Evolutionary conservation across 2,113 vertebrate species (phyloP).

Genomic region (Heterotis niloticus): DNA sequence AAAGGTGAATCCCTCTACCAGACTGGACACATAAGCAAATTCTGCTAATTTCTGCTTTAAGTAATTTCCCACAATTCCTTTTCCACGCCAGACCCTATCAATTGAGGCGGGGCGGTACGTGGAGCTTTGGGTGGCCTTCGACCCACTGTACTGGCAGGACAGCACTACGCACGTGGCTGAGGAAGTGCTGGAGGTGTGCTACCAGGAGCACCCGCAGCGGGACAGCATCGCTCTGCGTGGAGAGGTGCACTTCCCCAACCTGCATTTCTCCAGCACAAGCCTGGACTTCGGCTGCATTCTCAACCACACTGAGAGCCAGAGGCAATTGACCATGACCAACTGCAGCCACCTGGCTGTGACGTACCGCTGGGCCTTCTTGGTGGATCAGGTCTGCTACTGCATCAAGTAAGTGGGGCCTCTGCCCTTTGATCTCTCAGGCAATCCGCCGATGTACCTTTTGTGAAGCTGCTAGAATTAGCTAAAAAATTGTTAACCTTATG

Average conservation of each 20-base stretch:
- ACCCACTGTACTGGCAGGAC: conserved; percentile 61
- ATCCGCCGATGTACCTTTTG: neutral
- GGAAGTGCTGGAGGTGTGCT: conserved; percentile 63
- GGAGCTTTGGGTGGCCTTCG: conserved; percentile 70
- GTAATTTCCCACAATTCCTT: neutral
- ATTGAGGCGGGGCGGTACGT: conserved; percentile 54
- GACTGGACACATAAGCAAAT: neutral
- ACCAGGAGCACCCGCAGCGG: conserved; percentile 67
- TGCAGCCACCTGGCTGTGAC: conserved; percentile 65
- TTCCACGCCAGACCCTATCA: conserved; percentile 59
- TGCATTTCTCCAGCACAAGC: conserved; percentile 61
- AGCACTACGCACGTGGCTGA: conserved; percentile 54
- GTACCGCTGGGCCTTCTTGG: conserved; percentile 74
- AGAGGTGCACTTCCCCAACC: conserved; percentile 77
- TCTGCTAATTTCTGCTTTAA: too few species aligned
- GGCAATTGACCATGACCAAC: conserved; percentile 69
- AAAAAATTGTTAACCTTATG: neutral
- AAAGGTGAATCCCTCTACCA: conserved; percentile 46
- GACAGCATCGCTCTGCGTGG: conserved; percentile 61
- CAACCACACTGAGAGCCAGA: conserved; percentile 62
- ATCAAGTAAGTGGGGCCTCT: conserved; percentile 61
- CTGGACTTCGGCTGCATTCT: conserved; percentile 81
- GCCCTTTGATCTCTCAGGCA: neutral
- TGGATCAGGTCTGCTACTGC: conserved; percentile 14
- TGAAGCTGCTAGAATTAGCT: neutral